phyloP scores from a whole-genome alignment of 2,888 invertebrate genomes.

The Cryptocephalus moraei region DNA sequence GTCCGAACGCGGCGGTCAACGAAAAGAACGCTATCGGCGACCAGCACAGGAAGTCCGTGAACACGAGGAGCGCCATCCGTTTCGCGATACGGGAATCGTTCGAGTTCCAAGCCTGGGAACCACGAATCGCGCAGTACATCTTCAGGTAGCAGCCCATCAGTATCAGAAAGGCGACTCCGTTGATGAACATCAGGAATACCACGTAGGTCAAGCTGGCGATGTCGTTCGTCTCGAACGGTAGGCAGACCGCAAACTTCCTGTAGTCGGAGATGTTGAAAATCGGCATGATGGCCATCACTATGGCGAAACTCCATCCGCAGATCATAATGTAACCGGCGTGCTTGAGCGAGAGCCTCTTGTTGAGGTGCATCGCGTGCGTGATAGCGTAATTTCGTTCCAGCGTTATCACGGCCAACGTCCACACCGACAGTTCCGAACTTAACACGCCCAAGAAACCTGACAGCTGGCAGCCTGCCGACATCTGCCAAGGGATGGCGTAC shows the following conservation, averaged over 20 bases:
- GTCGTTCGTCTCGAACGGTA: slow-evolving; percentile 82
- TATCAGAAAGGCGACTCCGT: slow-evolving; percentile 88
- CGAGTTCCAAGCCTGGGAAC: slow-evolving; percentile 94
- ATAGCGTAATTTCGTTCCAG: slow-evolving; percentile 94
- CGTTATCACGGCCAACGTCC: slow-evolving; percentile 92
- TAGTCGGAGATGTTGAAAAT: slow-evolving; percentile 89
- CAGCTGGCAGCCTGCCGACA: slow-evolving; percentile 84
- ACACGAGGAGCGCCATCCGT: slow-evolving; percentile 91
- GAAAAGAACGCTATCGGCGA: slow-evolving; percentile 95
- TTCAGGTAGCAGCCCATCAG: slow-evolving; percentile 93
- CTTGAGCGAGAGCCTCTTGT: slow-evolving; percentile 81
- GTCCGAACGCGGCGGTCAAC: slow-evolving; percentile 84
- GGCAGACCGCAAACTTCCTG: slow-evolving; percentile 90
- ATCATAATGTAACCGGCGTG: slow-evolving; percentile 90
- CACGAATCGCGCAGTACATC: slow-evolving; percentile 97
- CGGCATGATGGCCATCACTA: slow-evolving; percentile 80
- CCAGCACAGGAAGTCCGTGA: slow-evolving; percentile 97
- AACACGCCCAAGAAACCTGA: slow-evolving; percentile 93
- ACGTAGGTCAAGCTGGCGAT: slow-evolving; percentile 78
- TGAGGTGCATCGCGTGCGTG: slow-evolving; percentile 94
- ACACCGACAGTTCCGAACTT: slow-evolving; percentile 89
- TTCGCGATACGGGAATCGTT: slow-evolving; percentile 95
- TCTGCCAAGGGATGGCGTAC: slow-evolving; percentile 96
- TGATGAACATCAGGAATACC: slow-evolving; percentile 80
- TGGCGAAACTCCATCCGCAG: slow-evolving; percentile 84